Percentiles rank a stretch among this genome's conserved stretches.
These are phyloP conservation scores for Ceratotherium simum DNA, from an alignment of 2,113 vertebrate genomes.

Conservation along the genomic window DNA sequence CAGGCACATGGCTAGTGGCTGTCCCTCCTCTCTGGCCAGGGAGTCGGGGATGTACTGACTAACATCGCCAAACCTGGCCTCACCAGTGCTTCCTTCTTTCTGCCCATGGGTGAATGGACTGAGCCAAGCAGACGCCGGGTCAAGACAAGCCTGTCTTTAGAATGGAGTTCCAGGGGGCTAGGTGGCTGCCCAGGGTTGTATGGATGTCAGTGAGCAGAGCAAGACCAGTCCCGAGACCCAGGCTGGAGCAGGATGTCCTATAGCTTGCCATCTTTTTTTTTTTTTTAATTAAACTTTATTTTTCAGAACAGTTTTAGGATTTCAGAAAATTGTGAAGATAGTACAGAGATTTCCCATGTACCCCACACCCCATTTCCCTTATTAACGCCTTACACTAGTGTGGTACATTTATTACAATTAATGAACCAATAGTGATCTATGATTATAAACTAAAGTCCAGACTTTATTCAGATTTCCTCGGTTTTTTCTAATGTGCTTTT, in stretches of 20 bases:
- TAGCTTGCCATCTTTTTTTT: not conserved
- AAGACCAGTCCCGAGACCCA: not conserved
- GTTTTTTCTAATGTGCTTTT: not conserved
- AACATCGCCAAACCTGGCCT: not conserved
- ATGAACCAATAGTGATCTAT: not conserved
- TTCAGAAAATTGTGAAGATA: slow-evolving; percentile 20
- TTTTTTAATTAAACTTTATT: not conserved
- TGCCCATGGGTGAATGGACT: not conserved
- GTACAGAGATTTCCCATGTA: not conserved
- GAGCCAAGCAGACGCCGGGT: not conserved
- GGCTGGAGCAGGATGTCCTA: not conserved
- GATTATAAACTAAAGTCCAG: not conserved
- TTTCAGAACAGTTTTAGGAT: slow-evolving; percentile 13
- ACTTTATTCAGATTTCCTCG: not conserved
- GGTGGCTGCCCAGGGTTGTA: not conserved
- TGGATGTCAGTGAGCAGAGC: not conserved
- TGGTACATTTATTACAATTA: not conserved
- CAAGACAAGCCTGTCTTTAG: not conserved
- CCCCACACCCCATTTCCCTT: not conserved
- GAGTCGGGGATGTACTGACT: not conserved
- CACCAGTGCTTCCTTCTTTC: not conserved
- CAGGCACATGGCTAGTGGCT: not conserved
- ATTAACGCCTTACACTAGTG: not conserved
- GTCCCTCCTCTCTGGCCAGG: not conserved
- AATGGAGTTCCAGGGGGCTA: not conserved